Base-by-base conservation (phyloP, 2,113 vertebrate genomes). In the Typhlomys cinereus region DNA sequence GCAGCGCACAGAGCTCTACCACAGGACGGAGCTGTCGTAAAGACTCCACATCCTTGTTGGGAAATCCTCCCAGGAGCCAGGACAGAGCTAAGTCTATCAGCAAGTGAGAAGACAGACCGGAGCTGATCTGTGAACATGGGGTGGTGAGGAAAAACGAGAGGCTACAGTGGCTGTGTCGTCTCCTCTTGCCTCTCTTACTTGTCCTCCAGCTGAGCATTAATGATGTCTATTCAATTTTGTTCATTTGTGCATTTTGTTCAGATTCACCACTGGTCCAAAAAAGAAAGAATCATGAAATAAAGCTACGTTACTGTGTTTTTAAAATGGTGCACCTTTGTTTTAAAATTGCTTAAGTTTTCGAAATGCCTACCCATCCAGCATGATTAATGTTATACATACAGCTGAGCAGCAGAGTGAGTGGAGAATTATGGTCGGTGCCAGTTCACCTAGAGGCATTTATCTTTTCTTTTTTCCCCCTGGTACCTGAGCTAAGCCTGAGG, bases 371-470 rank as follows among this genome's bases (percentile, higher is more conserved):
- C 95, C 95, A 92, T 90, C 90, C 90, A 4, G 97, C 95, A 91
- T 98, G 98, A 98, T 98, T 97, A 98, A 98, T 97, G 97, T 0
- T 44, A 36, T 89, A 71, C 95, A 94, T 41, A 94, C 93, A 84
- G 91, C 71, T 84, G 82, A 96, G 96, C 94, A 90, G 91, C 90
- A 86, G 95, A 97, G 93, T 91, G 95, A 97, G 91, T 41, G 80
- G 96, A 97, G 97, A 97, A 97, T 97, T 96, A 94, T 95, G 97
- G 96, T 64, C 85, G 71, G 92, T 94, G 96, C 94, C 96, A 94
- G 91, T 92, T 96, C 96, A 98, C 97, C 98, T 93, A 95, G 86
- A 98, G 97, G 97, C 97, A 97, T 98, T 97, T 97, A 96, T 97
- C 97, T 97, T 97, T 97, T 95, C 81, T 93, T 97, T 97, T 95